phyloP scores from a whole-genome alignment of 2,797 vertebrate species.

The Alfaro cultratus region DNA sequence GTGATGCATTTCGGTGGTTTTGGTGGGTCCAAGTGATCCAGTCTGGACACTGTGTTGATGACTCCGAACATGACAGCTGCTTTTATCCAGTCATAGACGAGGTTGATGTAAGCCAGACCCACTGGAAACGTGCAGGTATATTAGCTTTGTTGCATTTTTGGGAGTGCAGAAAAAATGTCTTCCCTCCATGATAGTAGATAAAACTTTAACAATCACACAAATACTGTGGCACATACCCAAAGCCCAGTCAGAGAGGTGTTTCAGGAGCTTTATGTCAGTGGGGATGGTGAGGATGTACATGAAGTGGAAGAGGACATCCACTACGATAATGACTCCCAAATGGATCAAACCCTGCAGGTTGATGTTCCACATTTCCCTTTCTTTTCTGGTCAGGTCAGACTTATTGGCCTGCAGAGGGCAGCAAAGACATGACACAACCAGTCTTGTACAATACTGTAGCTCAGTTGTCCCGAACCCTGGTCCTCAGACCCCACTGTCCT shows the following conservation, averaged over 20 bases:
- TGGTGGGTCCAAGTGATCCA: slow-evolving; percentile 94
- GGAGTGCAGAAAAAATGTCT: background rate
- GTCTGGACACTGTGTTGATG: slow-evolving; percentile 88
- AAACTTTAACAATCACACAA: background rate
- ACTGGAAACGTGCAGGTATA: slow-evolving; percentile 75
- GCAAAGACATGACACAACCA: slow-evolving; percentile 34
- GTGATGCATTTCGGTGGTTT: slow-evolving; percentile 97
- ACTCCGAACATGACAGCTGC: slow-evolving; percentile 95
- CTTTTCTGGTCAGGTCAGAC: slow-evolving; percentile 81
- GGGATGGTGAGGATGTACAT: slow-evolving; percentile 97
- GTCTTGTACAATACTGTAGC: background rate
- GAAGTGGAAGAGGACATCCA: slow-evolving; percentile 93
- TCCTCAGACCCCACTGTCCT: too few relatives aligned
- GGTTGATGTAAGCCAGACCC: slow-evolving; percentile 91
- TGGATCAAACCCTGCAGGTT: slow-evolving; percentile 81
- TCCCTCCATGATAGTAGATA: background rate
- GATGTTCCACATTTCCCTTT: slow-evolving; percentile 91
- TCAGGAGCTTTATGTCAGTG: slow-evolving; percentile 87
- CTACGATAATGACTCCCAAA: slow-evolving; percentile 77
- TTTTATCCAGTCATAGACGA: slow-evolving; percentile 98
- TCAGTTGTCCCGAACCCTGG: too few relatives aligned
- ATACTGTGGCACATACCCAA: slow-evolving; percentile 78
- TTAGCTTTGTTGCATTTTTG: background rate
- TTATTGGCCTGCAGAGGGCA: slow-evolving; percentile 83
- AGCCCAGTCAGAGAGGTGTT: slow-evolving; percentile 90